These are phyloP conservation scores for Poecilobothrus nobilitatus DNA, from an alignment of 2,888 invertebrate genomes.

Conservation along the genomic window DNA sequence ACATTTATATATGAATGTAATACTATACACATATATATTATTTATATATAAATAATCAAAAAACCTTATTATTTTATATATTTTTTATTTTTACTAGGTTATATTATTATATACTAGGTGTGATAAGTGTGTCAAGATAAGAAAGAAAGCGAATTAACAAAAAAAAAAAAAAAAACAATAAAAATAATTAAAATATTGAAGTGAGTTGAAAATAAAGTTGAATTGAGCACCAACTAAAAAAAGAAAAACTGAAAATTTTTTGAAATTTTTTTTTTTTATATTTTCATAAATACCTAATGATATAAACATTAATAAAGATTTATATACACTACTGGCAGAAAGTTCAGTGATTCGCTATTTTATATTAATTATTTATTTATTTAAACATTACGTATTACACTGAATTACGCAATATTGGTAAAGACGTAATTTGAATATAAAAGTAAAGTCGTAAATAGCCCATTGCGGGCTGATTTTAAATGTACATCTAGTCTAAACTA, in stretches of 20 bases:
- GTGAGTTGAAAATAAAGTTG: background rate
- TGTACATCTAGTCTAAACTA: no score
- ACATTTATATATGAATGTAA: background rate
- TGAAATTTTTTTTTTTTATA: background rate
- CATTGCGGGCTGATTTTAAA: no score
- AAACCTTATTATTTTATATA: background rate
- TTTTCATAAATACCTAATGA: background rate
- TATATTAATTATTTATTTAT: no score
- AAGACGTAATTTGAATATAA: no score
- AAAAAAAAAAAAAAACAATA: no score
- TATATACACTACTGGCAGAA: no score
- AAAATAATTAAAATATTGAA: background rate
- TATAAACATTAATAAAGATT: background rate
- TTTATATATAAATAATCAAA: background rate
- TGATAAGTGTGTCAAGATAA: constrained; percentile 6
- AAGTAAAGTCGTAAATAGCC: no score
- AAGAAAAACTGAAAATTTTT: background rate
- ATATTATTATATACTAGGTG: background rate
- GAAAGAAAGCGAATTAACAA: background rate
- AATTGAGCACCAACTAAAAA: background rate
- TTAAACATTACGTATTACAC: no score
- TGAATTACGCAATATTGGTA: no score
- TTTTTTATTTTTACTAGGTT: no score
- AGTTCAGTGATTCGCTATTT: no score
- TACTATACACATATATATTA: background rate